Base-by-base conservation (phyloP, 2,113 vertebrate genomes). In the Corythaeola cristata region DNA sequence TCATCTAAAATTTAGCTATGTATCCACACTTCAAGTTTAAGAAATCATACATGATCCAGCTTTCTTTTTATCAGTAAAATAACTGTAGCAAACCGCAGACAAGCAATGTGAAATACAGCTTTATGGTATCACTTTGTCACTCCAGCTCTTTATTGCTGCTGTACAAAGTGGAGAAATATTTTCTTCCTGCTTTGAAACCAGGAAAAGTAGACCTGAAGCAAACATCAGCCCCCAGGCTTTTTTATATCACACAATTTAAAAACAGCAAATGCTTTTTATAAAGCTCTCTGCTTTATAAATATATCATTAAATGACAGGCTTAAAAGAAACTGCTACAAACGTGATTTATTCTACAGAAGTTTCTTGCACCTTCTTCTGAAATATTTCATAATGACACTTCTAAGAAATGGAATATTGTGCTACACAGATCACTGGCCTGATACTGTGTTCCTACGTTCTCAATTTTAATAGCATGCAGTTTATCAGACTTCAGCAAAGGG, bases 21-120 rank as follows among this genome's bases (percentile, higher is more conserved):
- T 75, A 76, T 76, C 58, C 13, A 9, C 37, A 63, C 78, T 76
- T 88, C 44, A 88, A 64, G 44, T 73, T 52, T 44, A 69, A 88
- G 86, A 71, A 92, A 89, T 60, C n/a, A 83, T 28, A 85, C 22
- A 60, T 5, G 17, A 76, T 44, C 33, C 59, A 81, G 41, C 75
- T 66, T 91, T 76, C 76, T 74, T 96, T 95, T 94, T 78, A 75
- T 83, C 73, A 78, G 77, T 52, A 91, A 75, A 93, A 39, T 50
- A 85, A 75, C 47, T 66, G 49, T 44, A 88, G 53, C 76, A 91
- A 94, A 78, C n/a, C 85, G 80, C 59, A 93, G 12, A 47, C 27
- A 96, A 84, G 49, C 18, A 47, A 82, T 7, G 44, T 58, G 64
- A 95, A 95, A 86, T 64, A 77, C 44, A 68, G n/a, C 53, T 88